phyloP scores from a whole-genome alignment of 1,140 invertebrate genomes.

The Dermatophagoides farinae region DNA sequence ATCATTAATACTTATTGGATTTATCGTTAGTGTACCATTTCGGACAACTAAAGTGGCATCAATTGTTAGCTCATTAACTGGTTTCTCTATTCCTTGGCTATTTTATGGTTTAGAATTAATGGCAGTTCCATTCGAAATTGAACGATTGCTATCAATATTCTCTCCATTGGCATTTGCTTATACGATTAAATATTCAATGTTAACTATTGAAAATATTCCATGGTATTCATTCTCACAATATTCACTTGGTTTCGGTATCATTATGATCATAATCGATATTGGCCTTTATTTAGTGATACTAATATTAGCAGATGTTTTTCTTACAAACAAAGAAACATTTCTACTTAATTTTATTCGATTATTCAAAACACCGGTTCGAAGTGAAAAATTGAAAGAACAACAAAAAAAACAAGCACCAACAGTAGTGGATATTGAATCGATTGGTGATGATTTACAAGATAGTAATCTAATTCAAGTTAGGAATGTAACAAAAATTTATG shows the following conservation, averaged over 20 bases:
- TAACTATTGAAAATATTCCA: not conserved
- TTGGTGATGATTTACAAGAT: not conserved
- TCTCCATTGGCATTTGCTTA: not conserved
- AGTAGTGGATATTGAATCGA: not conserved
- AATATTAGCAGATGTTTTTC: not conserved
- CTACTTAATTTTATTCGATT: no score
- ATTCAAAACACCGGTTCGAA: no score
- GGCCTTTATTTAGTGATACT: not conserved
- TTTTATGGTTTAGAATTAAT: no score
- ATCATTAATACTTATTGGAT: not conserved
- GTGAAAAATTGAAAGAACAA: no score
- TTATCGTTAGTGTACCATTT: not conserved
- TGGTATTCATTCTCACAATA: not conserved
- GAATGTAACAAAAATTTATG: slow-evolving; percentile 7
- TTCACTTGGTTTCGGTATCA: not conserved
- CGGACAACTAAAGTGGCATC: not conserved
- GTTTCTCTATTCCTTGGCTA: not conserved
- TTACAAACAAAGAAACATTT: no score
- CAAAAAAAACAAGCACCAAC: no score
- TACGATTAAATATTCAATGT: no score
- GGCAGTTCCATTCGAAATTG: not conserved
- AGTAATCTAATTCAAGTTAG: slow-evolving; percentile 1
- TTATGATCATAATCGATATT: not conserved
- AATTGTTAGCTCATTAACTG: not conserved
- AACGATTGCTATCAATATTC: not conserved